These are phyloP conservation scores for Apteryx owenii DNA, from an alignment of 2,113 vertebrate species.

Conservation along the genomic window DNA sequence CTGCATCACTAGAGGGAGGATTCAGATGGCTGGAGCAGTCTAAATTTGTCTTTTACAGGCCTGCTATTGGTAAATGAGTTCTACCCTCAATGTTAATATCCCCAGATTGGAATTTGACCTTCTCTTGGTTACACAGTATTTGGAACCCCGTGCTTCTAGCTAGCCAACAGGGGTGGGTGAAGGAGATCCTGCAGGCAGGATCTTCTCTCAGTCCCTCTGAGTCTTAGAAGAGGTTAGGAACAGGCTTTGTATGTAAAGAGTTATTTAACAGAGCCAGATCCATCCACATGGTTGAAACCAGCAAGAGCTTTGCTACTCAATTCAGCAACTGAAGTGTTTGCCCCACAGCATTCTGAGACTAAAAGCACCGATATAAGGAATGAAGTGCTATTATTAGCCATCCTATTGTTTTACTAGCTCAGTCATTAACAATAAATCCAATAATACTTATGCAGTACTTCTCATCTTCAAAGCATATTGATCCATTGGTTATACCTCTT, in stretches of 20 bases:
- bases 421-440: not conserved
- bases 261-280: not conserved
- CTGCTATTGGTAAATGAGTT: not conserved
- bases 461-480: not conserved
- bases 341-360: not conserved
- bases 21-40: not conserved
- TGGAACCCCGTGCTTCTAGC: not conserved
- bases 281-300: not conserved
- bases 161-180: not conserved
- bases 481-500: not conserved
- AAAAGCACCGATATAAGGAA: not conserved
- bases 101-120: not conserved
- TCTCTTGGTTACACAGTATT: not conserved
- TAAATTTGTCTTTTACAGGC: not conserved
- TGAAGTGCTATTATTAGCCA: not conserved
- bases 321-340: accelerated
- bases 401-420: not conserved
- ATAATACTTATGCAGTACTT: not conserved
- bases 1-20: not conserved
- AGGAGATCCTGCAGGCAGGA: not conserved
- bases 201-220: not conserved
- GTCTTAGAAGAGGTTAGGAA: not conserved
- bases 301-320: not conserved
- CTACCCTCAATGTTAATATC: not conserved
- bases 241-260: not conserved